A percentile compares a stretch with the other conserved stretches of the same genome.
These are phyloP conservation scores for Anastrepha obliqua DNA, from an alignment of 1,140 invertebrate genomes.

Conservation along the genomic window DNA sequence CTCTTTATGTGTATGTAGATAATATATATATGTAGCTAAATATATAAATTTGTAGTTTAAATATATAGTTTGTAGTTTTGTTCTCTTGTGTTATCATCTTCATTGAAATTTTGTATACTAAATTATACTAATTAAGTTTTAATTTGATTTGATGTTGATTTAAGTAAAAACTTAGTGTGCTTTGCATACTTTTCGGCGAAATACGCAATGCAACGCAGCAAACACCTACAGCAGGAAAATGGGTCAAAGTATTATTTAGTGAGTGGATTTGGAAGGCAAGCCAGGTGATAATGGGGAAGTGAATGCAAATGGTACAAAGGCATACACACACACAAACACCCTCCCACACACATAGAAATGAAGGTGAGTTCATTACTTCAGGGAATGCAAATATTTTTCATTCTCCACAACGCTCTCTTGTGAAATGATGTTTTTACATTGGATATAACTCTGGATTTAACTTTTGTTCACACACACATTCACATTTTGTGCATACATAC, in stretches of 20 bases:
- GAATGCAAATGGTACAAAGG: too few relatives aligned
- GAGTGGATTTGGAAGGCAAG: not conserved
- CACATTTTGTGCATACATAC: not conserved
- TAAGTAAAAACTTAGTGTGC: constrained; percentile 1
- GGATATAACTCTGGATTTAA: too few relatives aligned
- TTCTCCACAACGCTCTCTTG: not conserved
- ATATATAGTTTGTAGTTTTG: not conserved
- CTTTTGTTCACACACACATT: too few relatives aligned
- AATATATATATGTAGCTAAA: not conserved
- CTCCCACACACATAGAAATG: not conserved
- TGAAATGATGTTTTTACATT: not conserved
- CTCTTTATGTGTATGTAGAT: too few relatives aligned
- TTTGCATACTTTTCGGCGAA: not conserved
- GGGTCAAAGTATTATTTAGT: constrained; percentile 29
- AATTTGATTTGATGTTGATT: constrained; percentile 26
- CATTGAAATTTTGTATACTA: constrained; percentile 28
- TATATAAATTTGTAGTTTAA: not conserved
- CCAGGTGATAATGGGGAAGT: too few relatives aligned
- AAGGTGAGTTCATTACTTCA: not conserved
- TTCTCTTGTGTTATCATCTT: not conserved
- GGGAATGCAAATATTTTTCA: constrained; percentile 22
- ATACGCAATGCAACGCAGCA: not conserved
- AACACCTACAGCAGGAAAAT: constrained; percentile 15
- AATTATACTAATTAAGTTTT: constrained; percentile 46
- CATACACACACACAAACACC: not conserved